These are phyloP conservation scores for Stigmatopora argus DNA, from an alignment of 2,113 vertebrate genomes.

Conservation along the genomic window DNA sequence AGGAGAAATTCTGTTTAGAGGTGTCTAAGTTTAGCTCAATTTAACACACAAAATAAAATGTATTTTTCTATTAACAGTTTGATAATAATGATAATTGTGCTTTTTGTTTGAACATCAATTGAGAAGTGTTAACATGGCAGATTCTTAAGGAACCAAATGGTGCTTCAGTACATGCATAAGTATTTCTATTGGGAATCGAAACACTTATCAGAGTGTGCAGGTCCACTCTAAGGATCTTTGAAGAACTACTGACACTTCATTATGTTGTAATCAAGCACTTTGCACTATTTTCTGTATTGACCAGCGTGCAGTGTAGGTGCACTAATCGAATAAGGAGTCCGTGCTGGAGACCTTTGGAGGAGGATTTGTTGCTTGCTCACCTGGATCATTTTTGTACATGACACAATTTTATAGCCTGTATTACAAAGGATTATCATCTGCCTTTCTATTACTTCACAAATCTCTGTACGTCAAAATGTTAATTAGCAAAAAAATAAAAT, in stretches of 20 bases:
- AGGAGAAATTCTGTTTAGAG: not conserved
- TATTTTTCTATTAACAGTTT: not conserved
- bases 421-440: not conserved
- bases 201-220: not conserved
- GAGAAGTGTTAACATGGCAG: not conserved
- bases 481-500: slow-evolving; percentile 34
- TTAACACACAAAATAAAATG: not conserved
- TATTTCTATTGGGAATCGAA: not conserved
- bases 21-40: not conserved
- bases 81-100: not conserved
- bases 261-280: slow-evolving; percentile 11
- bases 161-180: not conserved
- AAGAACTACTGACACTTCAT: slow-evolving; percentile 8
- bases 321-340: too few species aligned
- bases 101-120: not conserved
- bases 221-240: not conserved
- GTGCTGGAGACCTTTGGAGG: too few species aligned
- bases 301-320: not conserved
- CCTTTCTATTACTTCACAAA: slow-evolving; percentile 27
- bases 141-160: slow-evolving; percentile 3
- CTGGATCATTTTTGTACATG: too few species aligned
- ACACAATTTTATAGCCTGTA: too few species aligned
- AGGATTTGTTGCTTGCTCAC: too few species aligned
- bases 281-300: not conserved
- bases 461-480: slow-evolving; percentile 6